Evolutionary conservation across 2,113 vertebrate species (phyloP), one percentile per base, ranked within the genome.

Genomic region (Chaetodon auriga): DNA sequence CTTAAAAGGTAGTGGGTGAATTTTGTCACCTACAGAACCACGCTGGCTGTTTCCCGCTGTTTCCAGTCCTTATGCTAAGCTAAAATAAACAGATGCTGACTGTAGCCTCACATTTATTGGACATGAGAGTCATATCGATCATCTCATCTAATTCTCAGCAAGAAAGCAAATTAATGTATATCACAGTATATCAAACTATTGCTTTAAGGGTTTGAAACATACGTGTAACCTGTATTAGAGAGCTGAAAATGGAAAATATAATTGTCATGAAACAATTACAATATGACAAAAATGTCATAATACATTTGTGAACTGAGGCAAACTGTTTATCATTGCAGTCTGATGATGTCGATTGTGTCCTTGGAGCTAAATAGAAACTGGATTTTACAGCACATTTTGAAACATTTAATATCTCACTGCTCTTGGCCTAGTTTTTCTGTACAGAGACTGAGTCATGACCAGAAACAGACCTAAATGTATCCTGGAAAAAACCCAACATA

Each of bases 351-450:
- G 35, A 48, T 55, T 64, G 49, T 58, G 54, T 73, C 49, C 73
- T 71, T 79, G 66, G 49, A 62, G 65, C 51, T 80, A 61, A 84
- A 86, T 45, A 71, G 49, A 25, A 60, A 64, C 76, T 48, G 49
- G 16, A 80, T 58, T 81, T 43, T 41, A 38, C 38, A 55, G 13
- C 23, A 70, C 75, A 68, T 41, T 53, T 71, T 51, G 21, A 66
- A 77, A 68, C 36, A 60, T 65, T 25, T 23, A 15, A 14, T 36
- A 18, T 36, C 51, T 65, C 45, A 25, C 25, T 30, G 19, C 16
- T 65, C 21, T 21, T 21, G 48, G 45, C 30, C 54, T 62, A 68
- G 36, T 76, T 75, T 61, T 49, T 8, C 23, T 65, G 14, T 18
- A 15, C 41, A 76, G 35, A 68, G 30, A 30, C 35, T 25, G 58